These are phyloP conservation scores for Raja brachyura DNA, from an alignment of 2,113 vertebrate genomes.

Conservation along the genomic window DNA sequence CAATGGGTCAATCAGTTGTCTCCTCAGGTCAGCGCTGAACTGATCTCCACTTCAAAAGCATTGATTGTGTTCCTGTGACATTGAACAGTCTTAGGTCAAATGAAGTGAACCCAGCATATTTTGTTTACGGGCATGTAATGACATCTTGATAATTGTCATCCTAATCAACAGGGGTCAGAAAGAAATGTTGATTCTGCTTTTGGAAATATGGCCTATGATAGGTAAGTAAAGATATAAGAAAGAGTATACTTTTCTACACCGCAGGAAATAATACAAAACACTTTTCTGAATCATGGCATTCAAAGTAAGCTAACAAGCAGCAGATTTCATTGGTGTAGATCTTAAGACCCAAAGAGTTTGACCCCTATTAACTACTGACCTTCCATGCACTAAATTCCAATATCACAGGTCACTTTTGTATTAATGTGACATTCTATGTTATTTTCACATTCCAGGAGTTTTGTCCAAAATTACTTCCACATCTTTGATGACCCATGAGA, in stretches of 20 bases:
- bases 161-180: neutral
- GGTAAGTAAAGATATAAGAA: neutral
- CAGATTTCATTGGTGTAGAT: constrained; percentile 32
- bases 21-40: neutral
- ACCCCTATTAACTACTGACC: constrained; percentile 34
- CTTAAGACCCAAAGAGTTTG: constrained; percentile 36
- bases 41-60: constrained; percentile 27
- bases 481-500: constrained; percentile 36
- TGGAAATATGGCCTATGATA: neutral
- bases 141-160: constrained; percentile 21
- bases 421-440: constrained; percentile 37
- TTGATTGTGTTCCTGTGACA: constrained; percentile 9
- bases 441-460: constrained; percentile 38
- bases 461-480: constrained; percentile 38
- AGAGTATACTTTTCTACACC: neutral
- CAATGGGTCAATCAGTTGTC: neutral
- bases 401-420: constrained; percentile 36
- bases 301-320: constrained; percentile 37
- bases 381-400: constrained; percentile 34
- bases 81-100: constrained; percentile 28
- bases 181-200: constrained; percentile 24
- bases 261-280: constrained; percentile 28
- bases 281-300: constrained; percentile 22
- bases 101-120: constrained; percentile 11
- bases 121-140: neutral